phyloP scores from a whole-genome alignment of 2,888 invertebrate species.

The Apodemia mormo region DNA sequence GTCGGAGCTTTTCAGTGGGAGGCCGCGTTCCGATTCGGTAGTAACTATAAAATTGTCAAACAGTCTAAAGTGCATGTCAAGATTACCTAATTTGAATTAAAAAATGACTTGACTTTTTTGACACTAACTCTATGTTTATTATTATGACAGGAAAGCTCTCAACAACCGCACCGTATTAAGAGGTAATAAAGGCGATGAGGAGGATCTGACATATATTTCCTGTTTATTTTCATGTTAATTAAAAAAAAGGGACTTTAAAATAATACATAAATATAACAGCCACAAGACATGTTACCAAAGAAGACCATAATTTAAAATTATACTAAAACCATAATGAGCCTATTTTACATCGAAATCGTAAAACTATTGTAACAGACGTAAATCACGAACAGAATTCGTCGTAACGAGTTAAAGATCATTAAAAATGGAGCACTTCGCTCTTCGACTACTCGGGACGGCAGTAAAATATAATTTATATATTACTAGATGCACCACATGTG shows the following conservation, averaged over 20 bases:
- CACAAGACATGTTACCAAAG: not conserved
- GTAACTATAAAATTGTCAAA: no score
- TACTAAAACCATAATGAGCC: not conserved
- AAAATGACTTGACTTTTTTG: no score
- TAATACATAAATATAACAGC: not conserved
- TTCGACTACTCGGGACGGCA: not conserved
- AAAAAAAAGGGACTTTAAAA: not conserved
- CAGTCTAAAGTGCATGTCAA: no score
- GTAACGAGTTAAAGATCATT: slow-evolving; percentile 18
- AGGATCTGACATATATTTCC: no score
- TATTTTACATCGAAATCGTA: slow-evolving; percentile 15
- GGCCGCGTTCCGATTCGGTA: no score
- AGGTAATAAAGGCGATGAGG: no score
- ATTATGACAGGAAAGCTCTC: no score
- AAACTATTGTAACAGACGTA: slow-evolving; percentile 5
- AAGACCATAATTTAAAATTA: not conserved
- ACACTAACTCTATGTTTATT: no score
- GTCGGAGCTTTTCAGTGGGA: no score
- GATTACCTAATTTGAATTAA: no score
- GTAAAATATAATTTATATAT: slow-evolving; percentile 15
- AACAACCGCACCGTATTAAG: no score
- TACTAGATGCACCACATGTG: not conserved
- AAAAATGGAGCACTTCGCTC: slow-evolving; percentile 13
- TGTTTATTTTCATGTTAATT: not conserved
- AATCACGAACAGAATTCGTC: slow-evolving; percentile 5